phyloP scores from a whole-genome alignment of 2,797 vertebrate genomes.

The Enteromius viviparus region DNA sequence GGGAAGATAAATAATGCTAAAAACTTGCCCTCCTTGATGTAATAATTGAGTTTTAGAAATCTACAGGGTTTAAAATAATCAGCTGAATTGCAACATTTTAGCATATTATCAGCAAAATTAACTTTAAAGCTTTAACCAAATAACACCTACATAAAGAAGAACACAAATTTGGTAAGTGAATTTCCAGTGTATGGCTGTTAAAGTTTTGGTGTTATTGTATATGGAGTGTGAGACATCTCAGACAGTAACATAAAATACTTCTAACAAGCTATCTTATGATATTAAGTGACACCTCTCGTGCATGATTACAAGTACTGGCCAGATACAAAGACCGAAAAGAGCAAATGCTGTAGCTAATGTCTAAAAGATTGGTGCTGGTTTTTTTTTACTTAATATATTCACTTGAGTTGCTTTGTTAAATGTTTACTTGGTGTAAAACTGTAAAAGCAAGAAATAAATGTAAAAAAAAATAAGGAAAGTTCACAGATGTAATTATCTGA shows the following conservation, averaged over 20 bases:
- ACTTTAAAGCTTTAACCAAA: conserved; percentile 20
- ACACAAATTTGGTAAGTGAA: neutral
- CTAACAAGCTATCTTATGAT: neutral
- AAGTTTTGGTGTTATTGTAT: neutral
- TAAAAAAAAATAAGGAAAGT: neutral
- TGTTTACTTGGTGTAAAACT: conserved; percentile 26
- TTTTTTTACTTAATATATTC: neutral
- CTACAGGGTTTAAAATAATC: conserved; percentile 23
- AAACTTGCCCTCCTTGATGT: neutral
- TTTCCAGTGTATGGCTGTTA: neutral
- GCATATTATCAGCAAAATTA: neutral
- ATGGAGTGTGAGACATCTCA: neutral
- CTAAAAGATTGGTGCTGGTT: conserved; percentile 12
- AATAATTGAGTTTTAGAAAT: neutral
- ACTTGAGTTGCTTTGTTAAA: conserved; percentile 4
- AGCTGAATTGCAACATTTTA: neutral
- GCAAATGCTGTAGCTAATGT: conserved; percentile 31
- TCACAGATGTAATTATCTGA: neutral
- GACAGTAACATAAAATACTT: neutral
- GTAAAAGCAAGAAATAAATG: conserved; percentile 32
- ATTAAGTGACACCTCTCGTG: conserved; percentile 19
- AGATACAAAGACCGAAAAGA: neutral
- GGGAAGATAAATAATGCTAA: conserved; percentile 1
- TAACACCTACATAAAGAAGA: neutral
- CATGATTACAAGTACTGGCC: conserved; percentile 31